Evolutionary conservation across 2,888 invertebrate species (phyloP).

Genomic region (Elegia similella): DNA sequence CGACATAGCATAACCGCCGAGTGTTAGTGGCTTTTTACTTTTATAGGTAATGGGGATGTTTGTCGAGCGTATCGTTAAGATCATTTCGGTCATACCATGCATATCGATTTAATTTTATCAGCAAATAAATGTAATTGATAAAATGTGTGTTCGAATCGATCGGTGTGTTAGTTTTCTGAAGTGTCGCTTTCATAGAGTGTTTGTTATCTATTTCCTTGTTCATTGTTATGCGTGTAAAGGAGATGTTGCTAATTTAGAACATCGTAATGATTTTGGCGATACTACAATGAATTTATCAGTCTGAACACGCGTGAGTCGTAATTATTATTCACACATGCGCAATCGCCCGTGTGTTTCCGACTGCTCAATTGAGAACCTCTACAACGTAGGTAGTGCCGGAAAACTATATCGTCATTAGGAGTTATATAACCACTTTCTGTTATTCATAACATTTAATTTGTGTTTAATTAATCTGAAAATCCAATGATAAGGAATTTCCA

Average conservation of each 20-base stretch:
- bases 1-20: not conserved
- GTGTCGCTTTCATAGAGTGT: not conserved
- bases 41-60: slow-evolving; percentile 15
- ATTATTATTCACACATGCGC: slow-evolving; percentile 23
- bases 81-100: slow-evolving; percentile 21
- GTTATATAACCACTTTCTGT: no score
- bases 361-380: slow-evolving; percentile 18
- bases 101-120: slow-evolving; percentile 11
- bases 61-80: slow-evolving; percentile 19
- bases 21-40: not conserved
- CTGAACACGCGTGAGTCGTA: slow-evolving; percentile 21
- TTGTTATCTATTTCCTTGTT: not conserved
- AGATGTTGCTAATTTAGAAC: slow-evolving; percentile 15
- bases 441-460: no score
- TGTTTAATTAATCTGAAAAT: not conserved
- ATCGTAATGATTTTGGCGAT: slow-evolving; percentile 23
- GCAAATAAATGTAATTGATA: slow-evolving; percentile 6
- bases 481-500: not conserved
- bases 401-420: not conserved
- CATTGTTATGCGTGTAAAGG: not conserved
- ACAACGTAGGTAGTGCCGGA: not conserved
- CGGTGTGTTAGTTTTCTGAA: not conserved
- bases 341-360: slow-evolving; percentile 29
- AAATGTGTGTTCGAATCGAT: not conserved
- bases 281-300: slow-evolving; percentile 13